Evolutionary conservation across 2,888 invertebrate genomes (phyloP).

Genomic region (Drosophila mayaguana): DNA sequence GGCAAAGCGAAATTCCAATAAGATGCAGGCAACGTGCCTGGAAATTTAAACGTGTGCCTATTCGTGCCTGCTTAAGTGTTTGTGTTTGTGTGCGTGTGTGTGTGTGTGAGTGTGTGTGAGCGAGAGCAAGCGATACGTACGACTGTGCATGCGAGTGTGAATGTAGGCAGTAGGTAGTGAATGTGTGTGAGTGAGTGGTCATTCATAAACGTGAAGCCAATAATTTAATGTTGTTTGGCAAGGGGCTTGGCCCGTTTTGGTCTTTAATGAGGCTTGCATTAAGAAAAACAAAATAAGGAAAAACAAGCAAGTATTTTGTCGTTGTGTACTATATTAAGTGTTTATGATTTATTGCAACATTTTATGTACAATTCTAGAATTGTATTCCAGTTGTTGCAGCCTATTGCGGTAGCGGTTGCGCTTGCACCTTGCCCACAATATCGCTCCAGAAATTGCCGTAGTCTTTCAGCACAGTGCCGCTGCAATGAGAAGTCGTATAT

Average conservation of each 20-base stretch:
- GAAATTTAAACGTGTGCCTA: conserved; percentile 61
- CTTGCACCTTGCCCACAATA: conserved; percentile 86
- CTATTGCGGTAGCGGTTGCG: conserved; percentile 51
- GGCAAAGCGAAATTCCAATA: conserved; percentile 68
- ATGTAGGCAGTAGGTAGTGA: conserved; percentile 9
- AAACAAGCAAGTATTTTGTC: conserved; percentile 29
- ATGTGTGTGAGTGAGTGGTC: conserved; percentile 40
- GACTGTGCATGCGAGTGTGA: background rate
- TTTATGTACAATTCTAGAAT: conserved; percentile 26
- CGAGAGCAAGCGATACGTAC: background rate
- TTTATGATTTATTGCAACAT: conserved; percentile 61
- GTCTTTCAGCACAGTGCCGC: conserved; percentile 91
- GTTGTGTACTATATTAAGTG: conserved; percentile 50
- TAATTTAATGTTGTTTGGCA: conserved; percentile 54
- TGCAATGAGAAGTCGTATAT: conserved; percentile 85
- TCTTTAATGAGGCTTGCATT: conserved; percentile 30
- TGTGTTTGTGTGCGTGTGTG: background rate
- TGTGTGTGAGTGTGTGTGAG: background rate
- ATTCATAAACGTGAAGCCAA: conserved; percentile 70
- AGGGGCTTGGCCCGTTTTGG: conserved; percentile 41
- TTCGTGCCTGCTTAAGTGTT: conserved; percentile 16
- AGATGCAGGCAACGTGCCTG: conserved; percentile 68
- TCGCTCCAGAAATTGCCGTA: conserved; percentile 92
- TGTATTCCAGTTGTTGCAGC: background rate
- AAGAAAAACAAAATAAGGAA: conserved; percentile 19